Conservation (phyloP, 2,888 invertebrate genomes). For the Drosophila sordidapex region DNA sequence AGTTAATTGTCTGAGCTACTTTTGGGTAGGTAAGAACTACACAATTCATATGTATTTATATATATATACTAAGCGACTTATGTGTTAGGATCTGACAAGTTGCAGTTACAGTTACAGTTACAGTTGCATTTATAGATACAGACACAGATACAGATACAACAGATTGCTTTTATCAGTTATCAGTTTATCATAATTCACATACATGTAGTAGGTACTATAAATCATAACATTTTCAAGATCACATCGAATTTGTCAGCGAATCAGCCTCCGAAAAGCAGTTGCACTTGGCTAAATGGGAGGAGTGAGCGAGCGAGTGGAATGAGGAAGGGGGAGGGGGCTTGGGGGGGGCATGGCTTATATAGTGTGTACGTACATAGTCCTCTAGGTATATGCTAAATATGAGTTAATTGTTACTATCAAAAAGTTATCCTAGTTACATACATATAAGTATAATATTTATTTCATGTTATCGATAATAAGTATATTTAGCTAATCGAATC, state of each 20-base stretch:
- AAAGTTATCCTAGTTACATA: slow-evolving; percentile 55
- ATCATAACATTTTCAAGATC: slow-evolving; percentile 51
- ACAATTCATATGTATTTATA: slow-evolving; percentile 19
- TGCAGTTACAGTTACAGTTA: slow-evolving; percentile 9
- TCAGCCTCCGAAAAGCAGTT: slow-evolving; percentile 35
- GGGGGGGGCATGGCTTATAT: not conserved
- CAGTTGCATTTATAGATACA: slow-evolving; percentile 10
- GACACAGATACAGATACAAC: slow-evolving; percentile 15
- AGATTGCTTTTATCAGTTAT: slow-evolving; percentile 26
- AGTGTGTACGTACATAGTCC: slow-evolving; percentile 21
- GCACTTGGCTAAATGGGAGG: slow-evolving; percentile 28
- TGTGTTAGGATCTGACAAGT: slow-evolving; percentile 35
- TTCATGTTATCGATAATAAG: slow-evolving; percentile 39
- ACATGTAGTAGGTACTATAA: slow-evolving; percentile 11
- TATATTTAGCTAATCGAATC: slow-evolving; percentile 65
- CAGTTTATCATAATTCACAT: slow-evolving; percentile 4
- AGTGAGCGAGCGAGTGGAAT: not conserved
- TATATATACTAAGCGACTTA: slow-evolving; percentile 31
- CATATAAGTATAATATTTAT: slow-evolving; percentile 9
- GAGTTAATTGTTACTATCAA: slow-evolving; percentile 54
- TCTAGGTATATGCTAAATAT: slow-evolving; percentile 20
- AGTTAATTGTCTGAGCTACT: slow-evolving; percentile 39
- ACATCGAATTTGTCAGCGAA: slow-evolving; percentile 52
- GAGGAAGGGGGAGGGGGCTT: not conserved
- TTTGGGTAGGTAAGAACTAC: slow-evolving; percentile 19